Percentiles rank a stretch among this genome's conserved stretches.
Conservation (phyloP, 2,797 vertebrate species). For the Sebastes reedi region DNA sequence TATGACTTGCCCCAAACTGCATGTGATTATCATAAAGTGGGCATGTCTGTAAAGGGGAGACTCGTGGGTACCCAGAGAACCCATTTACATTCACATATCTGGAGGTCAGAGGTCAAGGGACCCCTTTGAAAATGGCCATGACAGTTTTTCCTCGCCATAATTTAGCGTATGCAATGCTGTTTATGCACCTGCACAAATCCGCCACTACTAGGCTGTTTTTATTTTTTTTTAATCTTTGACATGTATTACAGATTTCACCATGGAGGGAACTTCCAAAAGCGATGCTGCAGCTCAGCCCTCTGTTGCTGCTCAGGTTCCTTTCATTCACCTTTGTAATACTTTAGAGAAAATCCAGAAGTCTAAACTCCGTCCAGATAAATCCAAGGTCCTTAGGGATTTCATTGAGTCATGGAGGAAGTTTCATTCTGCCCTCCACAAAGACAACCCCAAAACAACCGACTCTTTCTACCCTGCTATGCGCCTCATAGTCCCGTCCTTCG, state of each 20-base stretch:
- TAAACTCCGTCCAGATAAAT: constrained; percentile 91
- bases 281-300: constrained; percentile 62
- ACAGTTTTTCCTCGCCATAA: fast-evolving
- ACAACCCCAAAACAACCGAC: constrained; percentile 85
- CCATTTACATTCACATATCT: no score
- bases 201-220: fast-evolving
- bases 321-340: constrained; percentile 89
- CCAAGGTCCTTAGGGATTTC: constrained; percentile 87
- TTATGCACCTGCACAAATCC: neutral
- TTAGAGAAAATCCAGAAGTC: constrained; percentile 92
- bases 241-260: constrained; percentile 50
- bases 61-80: no score
- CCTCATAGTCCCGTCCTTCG: constrained; percentile 91
- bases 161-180: no score
- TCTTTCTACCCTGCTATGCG: constrained; percentile 97
- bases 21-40: no score
- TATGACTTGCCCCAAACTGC: no score
- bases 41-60: no score
- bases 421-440: constrained; percentile 90
- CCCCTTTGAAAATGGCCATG: no score
- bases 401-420: constrained; percentile 94
- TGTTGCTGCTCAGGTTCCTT: constrained; percentile 92
- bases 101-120: no score
- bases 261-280: constrained; percentile 71
- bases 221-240: neutral